Evolutionary conservation across 2,113 vertebrate species (phyloP).

Genomic region (Pipra filicauda): DNA sequence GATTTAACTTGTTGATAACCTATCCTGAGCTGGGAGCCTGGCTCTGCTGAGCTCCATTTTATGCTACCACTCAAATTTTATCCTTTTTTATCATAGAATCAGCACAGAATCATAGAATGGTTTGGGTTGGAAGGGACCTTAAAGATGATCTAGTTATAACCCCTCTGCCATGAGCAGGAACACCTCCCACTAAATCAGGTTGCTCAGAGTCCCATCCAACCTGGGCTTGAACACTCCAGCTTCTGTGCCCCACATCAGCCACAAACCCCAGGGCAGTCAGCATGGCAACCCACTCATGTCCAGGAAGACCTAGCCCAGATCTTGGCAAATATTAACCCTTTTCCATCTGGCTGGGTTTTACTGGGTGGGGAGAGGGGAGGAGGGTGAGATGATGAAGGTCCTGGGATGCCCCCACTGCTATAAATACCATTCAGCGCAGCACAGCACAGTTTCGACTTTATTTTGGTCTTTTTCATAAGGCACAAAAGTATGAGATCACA

Average conservation of each 20-base stretch:
- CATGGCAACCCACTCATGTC: not conserved
- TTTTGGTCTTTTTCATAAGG: not conserved
- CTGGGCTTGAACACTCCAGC: not conserved
- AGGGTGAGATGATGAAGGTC: not conserved
- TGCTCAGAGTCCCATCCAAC: not conserved
- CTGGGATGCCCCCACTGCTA: not conserved
- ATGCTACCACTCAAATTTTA: not conserved
- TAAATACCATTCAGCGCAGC: not conserved
- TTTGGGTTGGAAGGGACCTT: not conserved
- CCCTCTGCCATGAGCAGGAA: not conserved
- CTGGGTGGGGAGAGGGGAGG: not conserved
- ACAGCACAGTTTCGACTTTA: not conserved
- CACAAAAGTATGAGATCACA: constrained; percentile 6
- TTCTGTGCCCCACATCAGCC: not conserved
- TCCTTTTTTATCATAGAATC: not conserved
- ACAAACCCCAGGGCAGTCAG: not conserved
- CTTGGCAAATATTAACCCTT: not conserved
- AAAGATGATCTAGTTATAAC: not conserved
- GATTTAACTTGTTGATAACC: not conserved
- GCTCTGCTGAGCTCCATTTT: not conserved
- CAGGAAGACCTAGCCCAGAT: not conserved
- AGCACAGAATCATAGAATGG: not conserved
- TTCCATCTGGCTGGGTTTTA: not conserved
- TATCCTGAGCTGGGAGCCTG: not conserved
- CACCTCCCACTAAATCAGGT: not conserved